Evolutionary conservation across 2,888 invertebrate genomes (phyloP), one percentile per base, ranked within the genome.

Genomic region (Troides aeacus): DNA sequence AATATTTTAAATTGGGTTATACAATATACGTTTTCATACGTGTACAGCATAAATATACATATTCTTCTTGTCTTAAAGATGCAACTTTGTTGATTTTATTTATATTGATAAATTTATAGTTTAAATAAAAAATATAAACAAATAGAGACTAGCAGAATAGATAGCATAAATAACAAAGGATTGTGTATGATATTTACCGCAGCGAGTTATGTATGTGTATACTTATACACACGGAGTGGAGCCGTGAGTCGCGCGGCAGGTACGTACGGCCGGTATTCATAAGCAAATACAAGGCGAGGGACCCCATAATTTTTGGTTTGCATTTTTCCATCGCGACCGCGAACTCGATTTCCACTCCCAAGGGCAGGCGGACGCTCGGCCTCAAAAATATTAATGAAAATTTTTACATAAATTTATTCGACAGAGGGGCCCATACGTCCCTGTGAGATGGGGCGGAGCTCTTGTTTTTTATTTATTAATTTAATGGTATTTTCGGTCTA

Each of bases 401-500:
- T 90, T 92, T 92, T 92, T 92, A 92, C 92, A 92, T 92, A 92
- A 92, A 92, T 92, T 92, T 92, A 92, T 92, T 89, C 90, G 88
- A 87, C 85, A 86, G 89, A 90, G 90, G 91, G 92, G 86, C 86
- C 86, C 84, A 85, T 81, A 85, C 86, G 84, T 85, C 86, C 84
- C 83, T 82, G 78, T 81, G 83, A 84, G 84, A 88, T 87, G 87
- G 88, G 88, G 86, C 81, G 81, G 73, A 85, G 86, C 84, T 86
- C 77, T 87, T 90, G 90, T 91, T 90, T 92, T 92, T 92, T 92
- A 91, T 92, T 92, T 92, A 92, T 92, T 91, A 92, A 92, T 92
- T 90, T 92, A 90, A 92, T 92, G 92, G 91, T 90, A 92, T 92
- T 90, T 91, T 91, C 86, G 88, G 90, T 91, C 88, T 92, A 92